Evolutionary conservation across 1,140 invertebrate species (phyloP), one percentile per base, ranked within the genome.

Genomic region (Acromyrmex charruanus): DNA sequence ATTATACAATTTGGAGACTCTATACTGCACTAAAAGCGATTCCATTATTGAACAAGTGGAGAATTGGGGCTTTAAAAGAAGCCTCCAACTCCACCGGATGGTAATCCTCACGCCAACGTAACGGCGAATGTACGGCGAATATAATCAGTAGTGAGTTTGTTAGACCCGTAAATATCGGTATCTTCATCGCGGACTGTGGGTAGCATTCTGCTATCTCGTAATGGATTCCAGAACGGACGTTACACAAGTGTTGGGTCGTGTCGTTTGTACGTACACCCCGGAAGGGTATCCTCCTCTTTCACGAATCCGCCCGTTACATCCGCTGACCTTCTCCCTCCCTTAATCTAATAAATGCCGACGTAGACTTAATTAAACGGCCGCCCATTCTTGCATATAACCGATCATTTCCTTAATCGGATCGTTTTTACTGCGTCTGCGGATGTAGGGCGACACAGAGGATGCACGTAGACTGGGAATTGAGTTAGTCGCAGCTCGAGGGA

Each of bases 141-240:
- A 39, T 39, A 39, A 39, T 72, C 28, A 81, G 77, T 12, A 44
- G 53, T 28, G 65, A 81, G 66, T 35, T 71, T 51, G 80, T 74
- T 72, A 74, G 25, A 74, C n/a, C 31, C 63, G 63, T 85, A 85
- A 79, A 85, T 85, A 85, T 85, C 59, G 58, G 31, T 85, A 85
- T 79, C 82, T 79, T 85, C 51, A 79, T 79, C 49, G 49, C 82
- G 31, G 5, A 53, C 39, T 25, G 28, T 25, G 44, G 59, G 14
- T 6, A 25, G 82, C 61, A 31, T 85, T 31, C 72, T 44, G 44
- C 39, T 85, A 85, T 85, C 82, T 85, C 72, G 82, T 85, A 85
- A 85, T 85, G 82, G 82, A 85, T 85, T 85, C 74, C 61, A 79
- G 79, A 85, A 85, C 74, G 71, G 59, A 85, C 31, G 74, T 85